Conservation (phyloP, 2,888 invertebrate genomes). For the Xestia xanthographa region DNA sequence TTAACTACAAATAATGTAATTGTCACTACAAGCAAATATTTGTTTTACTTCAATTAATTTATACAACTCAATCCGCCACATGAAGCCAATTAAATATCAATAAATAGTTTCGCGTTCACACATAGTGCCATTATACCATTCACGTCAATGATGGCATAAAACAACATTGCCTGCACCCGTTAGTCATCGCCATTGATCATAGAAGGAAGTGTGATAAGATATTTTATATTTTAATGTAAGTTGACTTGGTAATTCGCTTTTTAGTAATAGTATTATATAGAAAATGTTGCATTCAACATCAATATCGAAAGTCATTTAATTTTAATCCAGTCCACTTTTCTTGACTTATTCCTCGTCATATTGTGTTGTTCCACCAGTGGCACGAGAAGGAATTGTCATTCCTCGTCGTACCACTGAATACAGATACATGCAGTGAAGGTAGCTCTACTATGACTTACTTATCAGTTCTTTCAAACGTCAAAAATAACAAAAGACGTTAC, state of each 20-base stretch:
- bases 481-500: not conserved
- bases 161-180: constrained; percentile 16
- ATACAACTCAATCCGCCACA: constrained; percentile 8
- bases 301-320: no score
- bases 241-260: not conserved
- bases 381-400: no score
- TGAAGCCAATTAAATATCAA: constrained; percentile 36
- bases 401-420: no score
- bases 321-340: no score
- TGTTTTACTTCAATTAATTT: not conserved
- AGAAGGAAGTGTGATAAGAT: not conserved
- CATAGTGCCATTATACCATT: constrained; percentile 24
- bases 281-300: not conserved
- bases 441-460: no score
- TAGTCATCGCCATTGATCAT: constrained; percentile 15
- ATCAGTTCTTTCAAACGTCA: not conserved
- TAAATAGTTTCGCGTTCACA: constrained; percentile 35
- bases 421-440: no score
- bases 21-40: not conserved
- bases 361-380: no score
- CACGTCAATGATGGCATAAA: not conserved
- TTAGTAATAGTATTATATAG: not conserved
- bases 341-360: no score
- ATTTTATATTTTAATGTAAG: not conserved
- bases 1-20: not conserved